A percentile compares a stretch with the other conserved stretches of the same genome.
These are phyloP conservation scores for Cyclophora albipunctata DNA, from an alignment of 2,888 invertebrate species.

Conservation along the genomic window DNA sequence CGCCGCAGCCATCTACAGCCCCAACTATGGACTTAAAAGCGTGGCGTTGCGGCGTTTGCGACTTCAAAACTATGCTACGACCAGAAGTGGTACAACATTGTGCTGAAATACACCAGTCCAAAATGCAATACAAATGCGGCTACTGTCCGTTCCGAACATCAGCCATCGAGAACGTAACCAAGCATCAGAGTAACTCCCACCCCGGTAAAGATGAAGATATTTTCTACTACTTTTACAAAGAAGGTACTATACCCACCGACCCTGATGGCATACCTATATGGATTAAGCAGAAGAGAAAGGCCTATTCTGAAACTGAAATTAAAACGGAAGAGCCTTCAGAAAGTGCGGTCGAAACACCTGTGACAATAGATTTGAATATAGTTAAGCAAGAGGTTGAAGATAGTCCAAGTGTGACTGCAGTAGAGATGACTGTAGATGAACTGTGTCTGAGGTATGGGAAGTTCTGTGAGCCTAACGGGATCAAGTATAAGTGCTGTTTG, in stretches of 20 bases:
- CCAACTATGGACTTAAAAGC: conserved; percentile 74
- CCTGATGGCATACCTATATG: conserved; percentile 48
- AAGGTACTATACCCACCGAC: conserved; percentile 38
- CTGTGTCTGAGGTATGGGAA: conserved; percentile 45
- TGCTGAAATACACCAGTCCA: conserved; percentile 75
- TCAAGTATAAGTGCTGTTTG: conserved; percentile 76
- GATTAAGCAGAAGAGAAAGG: conserved; percentile 44
- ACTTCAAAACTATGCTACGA: conserved; percentile 75
- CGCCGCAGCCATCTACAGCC: conserved; percentile 20
- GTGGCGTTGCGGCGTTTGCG: conserved; percentile 83
- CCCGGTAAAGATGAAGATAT: conserved; percentile 46
- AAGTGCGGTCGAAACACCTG: not conserved
- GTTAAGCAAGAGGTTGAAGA: conserved; percentile 48
- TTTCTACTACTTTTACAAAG: conserved; percentile 74
- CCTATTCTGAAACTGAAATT: conserved; percentile 32
- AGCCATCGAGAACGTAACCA: conserved; percentile 71
- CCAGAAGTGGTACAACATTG: conserved; percentile 78
- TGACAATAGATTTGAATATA: conserved; percentile 40
- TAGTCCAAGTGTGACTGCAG: conserved; percentile 15
- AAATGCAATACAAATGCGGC: conserved; percentile 81
- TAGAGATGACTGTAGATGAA: conserved; percentile 28
- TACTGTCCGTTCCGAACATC: conserved; percentile 77
- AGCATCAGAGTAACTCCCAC: conserved; percentile 78
- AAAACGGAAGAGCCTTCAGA: conserved; percentile 23
- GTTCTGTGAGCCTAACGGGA: conserved; percentile 69